Conservation (phyloP, 2,797 vertebrate genomes). For the Lateolabrax maculatus region DNA sequence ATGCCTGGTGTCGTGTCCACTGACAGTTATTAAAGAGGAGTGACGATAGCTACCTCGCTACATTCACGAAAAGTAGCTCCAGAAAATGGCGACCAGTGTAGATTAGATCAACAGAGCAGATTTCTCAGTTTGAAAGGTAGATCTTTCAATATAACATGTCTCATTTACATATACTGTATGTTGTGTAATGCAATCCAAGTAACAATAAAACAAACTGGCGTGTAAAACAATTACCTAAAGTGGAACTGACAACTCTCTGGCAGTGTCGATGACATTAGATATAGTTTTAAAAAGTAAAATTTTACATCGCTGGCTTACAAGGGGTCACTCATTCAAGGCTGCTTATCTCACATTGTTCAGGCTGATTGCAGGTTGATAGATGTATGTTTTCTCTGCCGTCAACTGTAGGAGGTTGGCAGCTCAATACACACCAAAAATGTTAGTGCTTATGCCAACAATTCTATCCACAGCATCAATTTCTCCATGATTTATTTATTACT, state of each 20-base stretch:
- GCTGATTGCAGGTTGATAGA: constrained; percentile 48
- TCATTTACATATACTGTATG: not conserved
- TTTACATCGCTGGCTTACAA: not conserved
- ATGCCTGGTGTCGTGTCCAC: not conserved
- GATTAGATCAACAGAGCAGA: not conserved
- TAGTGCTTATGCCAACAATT: constrained; percentile 9
- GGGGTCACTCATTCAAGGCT: not conserved
- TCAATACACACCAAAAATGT: constrained; percentile 16
- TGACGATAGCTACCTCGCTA: too few species aligned
- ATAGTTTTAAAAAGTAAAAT: not conserved
- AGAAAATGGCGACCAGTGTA: not conserved
- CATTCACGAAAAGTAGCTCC: not conserved
- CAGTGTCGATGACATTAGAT: not conserved
- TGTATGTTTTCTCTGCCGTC: constrained; percentile 29
- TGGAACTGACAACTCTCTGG: constrained; percentile 4
- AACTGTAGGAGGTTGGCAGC: constrained; percentile 21
- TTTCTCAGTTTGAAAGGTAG: not conserved
- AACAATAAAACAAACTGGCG: not conserved
- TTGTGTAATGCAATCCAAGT: not conserved
- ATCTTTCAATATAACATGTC: not conserved
- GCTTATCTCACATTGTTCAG: constrained; percentile 28
- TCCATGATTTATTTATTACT: constrained; percentile 19
- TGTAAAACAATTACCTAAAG: not conserved
- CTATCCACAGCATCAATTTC: constrained; percentile 8
- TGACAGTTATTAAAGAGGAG: not conserved